These are phyloP conservation scores for Agonopterix subpropinquella DNA, from an alignment of 2,888 invertebrate genomes.

Conservation along the genomic window DNA sequence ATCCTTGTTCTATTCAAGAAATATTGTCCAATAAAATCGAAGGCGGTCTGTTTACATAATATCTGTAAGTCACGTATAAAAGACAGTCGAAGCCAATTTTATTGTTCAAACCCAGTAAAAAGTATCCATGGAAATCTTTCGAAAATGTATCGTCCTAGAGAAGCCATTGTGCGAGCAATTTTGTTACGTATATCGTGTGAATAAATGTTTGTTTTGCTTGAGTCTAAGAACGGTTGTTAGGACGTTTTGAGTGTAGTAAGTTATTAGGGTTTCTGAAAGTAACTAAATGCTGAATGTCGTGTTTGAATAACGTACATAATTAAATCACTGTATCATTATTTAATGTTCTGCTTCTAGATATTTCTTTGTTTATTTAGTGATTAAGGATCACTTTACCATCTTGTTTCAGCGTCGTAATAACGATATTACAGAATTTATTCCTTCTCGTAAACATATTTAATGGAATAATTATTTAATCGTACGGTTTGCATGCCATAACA, in stretches of 20 bases:
- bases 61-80: constrained; percentile 43
- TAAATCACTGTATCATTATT: constrained; percentile 27
- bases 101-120: constrained; percentile 65
- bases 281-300: constrained; percentile 51
- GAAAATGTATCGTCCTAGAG: too few species aligned
- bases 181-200: too few species aligned
- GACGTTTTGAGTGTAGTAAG: constrained; percentile 7
- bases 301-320: constrained; percentile 48
- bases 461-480: too few species aligned
- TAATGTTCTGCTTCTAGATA: constrained; percentile 23
- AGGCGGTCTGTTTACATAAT: constrained; percentile 45
- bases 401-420: neutral
- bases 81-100: constrained; percentile 53
- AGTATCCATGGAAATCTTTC: constrained; percentile 26
- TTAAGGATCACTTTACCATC: constrained; percentile 9
- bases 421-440: too few species aligned
- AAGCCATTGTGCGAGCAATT: too few species aligned
- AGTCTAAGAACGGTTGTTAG: neutral
- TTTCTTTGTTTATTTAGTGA: constrained; percentile 7
- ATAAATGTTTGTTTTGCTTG: neutral
- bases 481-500: too few species aligned
- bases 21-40: constrained; percentile 48
- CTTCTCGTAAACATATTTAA: too few species aligned
- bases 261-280: constrained; percentile 52
- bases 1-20: constrained; percentile 41